These are phyloP conservation scores for Drosophila rhopaloa DNA, from an alignment of 1,140 invertebrate genomes.

Conservation along the genomic window DNA sequence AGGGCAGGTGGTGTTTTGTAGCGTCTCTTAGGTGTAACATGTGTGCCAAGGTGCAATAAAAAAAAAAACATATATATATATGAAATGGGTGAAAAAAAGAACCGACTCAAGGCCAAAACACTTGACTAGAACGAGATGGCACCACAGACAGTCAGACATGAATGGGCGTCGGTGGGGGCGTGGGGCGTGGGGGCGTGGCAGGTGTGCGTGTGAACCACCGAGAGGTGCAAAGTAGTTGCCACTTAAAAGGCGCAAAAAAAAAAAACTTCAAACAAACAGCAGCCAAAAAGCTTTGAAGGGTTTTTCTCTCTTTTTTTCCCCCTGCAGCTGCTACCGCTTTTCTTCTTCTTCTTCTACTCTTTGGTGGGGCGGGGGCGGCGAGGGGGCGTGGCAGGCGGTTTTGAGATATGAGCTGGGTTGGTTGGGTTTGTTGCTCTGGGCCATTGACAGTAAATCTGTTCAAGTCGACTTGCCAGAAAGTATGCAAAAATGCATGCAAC, in stretches of 20 bases:
- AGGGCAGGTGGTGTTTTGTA: slow-evolving; percentile 1
- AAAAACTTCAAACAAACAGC: slow-evolving; percentile 59
- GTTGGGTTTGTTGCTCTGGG: slow-evolving; percentile 30
- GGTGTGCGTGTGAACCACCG: slow-evolving; percentile 46
- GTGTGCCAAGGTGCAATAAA: slow-evolving; percentile 50
- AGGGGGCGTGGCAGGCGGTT: slow-evolving; percentile 10
- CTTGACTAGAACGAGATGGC: slow-evolving; percentile 46
- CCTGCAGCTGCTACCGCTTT: neutral
- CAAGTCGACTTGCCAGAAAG: slow-evolving; percentile 9
- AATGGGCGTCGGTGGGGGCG: slow-evolving; percentile 12
- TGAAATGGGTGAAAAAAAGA: slow-evolving; percentile 22
- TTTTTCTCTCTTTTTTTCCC: slow-evolving; percentile 1
- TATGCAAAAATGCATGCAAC: slow-evolving; percentile 16
- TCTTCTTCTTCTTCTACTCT: slow-evolving; percentile 4
- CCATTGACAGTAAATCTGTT: slow-evolving; percentile 54
- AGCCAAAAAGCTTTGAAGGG: slow-evolving; percentile 59
- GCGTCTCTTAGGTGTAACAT: slow-evolving; percentile 32
- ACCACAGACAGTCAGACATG: slow-evolving; percentile 48
- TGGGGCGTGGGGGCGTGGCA: slow-evolving; percentile 5
- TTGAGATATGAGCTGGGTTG: slow-evolving; percentile 14
- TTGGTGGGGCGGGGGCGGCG: neutral
- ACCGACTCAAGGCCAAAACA: slow-evolving; percentile 49
- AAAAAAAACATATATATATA: slow-evolving; percentile 12
- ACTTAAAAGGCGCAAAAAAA: slow-evolving; percentile 46
- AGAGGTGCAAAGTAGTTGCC: slow-evolving; percentile 61